A percentile compares a stretch with the other conserved stretches of the same genome.
phyloP scores from a whole-genome alignment of 2,797 vertebrate genomes.

The Ambastaia sidthimunki region DNA sequence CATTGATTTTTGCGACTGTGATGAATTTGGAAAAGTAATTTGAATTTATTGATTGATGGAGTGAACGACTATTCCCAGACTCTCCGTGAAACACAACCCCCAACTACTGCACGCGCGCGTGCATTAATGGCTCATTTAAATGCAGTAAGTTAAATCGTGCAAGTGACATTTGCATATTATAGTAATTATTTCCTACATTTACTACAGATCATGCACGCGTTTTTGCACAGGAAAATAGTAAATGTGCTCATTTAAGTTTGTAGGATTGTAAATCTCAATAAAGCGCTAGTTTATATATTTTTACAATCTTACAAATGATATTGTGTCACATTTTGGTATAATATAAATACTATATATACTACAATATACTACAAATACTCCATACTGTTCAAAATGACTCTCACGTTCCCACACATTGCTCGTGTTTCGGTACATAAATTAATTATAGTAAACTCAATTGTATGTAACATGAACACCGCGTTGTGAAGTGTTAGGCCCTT shows the following conservation, averaged over 20 bases:
- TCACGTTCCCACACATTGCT: background rate
- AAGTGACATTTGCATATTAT: constrained; percentile 69
- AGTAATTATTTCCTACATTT: constrained; percentile 63
- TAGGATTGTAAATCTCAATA: background rate
- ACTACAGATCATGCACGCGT: background rate
- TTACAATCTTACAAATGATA: background rate
- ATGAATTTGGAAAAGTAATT: constrained; percentile 94
- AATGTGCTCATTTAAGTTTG: too few relatives aligned
- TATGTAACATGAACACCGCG: background rate
- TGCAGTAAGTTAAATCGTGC: constrained; percentile 76
- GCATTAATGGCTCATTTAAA: constrained; percentile 80
- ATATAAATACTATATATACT: background rate
- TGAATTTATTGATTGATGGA: constrained; percentile 89
- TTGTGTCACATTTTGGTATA: background rate
- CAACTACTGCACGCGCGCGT: constrained; percentile 68
- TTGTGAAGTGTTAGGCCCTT: background rate
- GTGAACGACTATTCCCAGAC: constrained; percentile 79
- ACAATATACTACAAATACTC: background rate
- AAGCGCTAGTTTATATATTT: background rate
- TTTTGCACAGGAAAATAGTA: background rate
- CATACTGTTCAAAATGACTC: background rate
- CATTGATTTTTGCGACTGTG: constrained; percentile 87
- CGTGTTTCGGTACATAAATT: background rate
- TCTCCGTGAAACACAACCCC: constrained; percentile 72
- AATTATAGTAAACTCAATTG: background rate